Percentiles rank a stretch among this genome's conserved stretches.
These are phyloP conservation scores for Bombus waltoni DNA, from an alignment of 1,140 invertebrate species.

Conservation along the genomic window DNA sequence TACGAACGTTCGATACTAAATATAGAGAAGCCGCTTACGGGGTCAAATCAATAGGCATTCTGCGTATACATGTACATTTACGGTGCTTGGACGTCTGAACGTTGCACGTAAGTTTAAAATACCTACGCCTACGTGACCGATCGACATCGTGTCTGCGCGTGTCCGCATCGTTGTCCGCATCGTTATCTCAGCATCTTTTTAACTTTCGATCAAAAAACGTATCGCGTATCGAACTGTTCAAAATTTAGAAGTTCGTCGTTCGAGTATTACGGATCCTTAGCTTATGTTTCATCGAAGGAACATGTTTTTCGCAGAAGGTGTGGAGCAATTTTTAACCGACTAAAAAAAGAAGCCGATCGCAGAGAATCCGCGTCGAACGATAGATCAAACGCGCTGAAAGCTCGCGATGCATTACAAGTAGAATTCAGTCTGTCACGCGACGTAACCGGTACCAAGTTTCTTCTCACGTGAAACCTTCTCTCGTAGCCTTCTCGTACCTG, in stretches of 20 bases:
- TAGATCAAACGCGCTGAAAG: neutral
- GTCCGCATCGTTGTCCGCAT: neutral
- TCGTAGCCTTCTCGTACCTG: neutral
- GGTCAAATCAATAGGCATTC: slow-evolving; percentile 71
- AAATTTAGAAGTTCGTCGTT: no score
- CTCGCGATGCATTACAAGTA: neutral
- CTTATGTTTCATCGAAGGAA: no score
- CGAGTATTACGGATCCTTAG: no score
- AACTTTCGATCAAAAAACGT: neutral
- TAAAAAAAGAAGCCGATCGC: neutral
- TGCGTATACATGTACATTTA: slow-evolving; percentile 56
- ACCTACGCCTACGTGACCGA: slow-evolving; percentile 13
- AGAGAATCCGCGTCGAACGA: neutral
- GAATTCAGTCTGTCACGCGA: slow-evolving; percentile 2
- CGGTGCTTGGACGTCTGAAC: slow-evolving; percentile 36
- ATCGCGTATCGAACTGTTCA: neutral
- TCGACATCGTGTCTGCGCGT: neutral
- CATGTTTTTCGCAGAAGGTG: no score
- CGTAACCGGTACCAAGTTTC: no score
- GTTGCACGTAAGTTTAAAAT: slow-evolving; percentile 42
- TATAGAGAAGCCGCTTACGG: slow-evolving; percentile 62
- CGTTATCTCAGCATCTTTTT: neutral
- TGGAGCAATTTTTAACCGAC: no score
- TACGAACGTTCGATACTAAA: slow-evolving; percentile 70
- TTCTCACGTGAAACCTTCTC: neutral